Evolutionary conservation across 2,113 vertebrate genomes (phyloP), one percentile per base, ranked within the genome.

Genomic region (Cochlearius cochlearius): DNA sequence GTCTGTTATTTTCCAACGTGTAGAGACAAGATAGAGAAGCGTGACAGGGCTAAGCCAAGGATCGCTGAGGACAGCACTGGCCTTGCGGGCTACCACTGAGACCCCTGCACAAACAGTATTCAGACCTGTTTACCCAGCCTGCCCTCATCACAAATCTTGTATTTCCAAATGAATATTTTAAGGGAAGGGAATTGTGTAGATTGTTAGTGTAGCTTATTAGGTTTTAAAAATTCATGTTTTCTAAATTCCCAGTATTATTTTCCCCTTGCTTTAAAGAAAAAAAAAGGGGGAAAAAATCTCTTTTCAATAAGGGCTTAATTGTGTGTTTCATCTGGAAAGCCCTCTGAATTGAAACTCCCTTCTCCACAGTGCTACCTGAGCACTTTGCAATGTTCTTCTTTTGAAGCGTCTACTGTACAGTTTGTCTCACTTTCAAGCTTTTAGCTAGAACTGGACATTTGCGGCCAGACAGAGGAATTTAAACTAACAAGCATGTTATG

Each of bases 221-320:
- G 80, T 95, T 97, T 96, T 95, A 97, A 95, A 97, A 97, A 96
- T 95, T 96, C 73, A 91, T 97, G 95, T 94, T 97, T 91, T 91
- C 84, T 94, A 82, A 95, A 97, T 94, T 95, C 83, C 69, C 69
- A 72, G 84, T 85, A 94, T 97, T 91, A 94, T 96, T 92, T 97
- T 85, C n/a, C 17, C 41, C 50, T 79, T 85, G 66, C 83, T 97
- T 94, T 87, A 86, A 94, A 93, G 71, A 27, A 5, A 34, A 78
- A n/a, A 5, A 7, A 4, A 12, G 1, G 4, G 15, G 32, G 2
- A 1, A 25, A 1, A 22, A 59, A 43, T 75, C 26, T 90, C 68
- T 75, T 89, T 93, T 81, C 91, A 89, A 21, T 89, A 85, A 87
- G 63, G 38, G 12, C 63, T 96, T 94, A 94, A 93, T 94, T 91